Conservation (phyloP, 2,797 vertebrate genomes). For the Alectoris magna region DNA sequence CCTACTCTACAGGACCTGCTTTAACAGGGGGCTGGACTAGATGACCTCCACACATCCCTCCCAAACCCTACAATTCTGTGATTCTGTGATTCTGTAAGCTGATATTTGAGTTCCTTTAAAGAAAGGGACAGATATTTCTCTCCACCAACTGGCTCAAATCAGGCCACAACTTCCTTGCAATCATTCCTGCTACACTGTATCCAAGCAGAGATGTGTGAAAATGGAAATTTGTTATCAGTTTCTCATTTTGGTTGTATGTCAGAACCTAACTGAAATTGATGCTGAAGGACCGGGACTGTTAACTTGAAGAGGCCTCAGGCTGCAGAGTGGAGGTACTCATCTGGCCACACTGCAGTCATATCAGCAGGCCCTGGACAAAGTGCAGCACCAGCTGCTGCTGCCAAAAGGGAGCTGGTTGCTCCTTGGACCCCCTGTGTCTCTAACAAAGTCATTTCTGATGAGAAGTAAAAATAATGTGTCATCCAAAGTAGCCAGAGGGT, state of each 20-base stretch:
- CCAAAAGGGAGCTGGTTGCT: neutral
- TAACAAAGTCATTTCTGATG: neutral
- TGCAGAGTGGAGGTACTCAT: neutral
- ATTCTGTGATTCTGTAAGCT: neutral
- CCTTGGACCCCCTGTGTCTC: neutral
- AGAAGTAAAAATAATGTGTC: neutral
- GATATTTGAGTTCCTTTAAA: neutral
- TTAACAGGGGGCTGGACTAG: no score
- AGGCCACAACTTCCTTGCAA: neutral
- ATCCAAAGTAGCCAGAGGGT: neutral
- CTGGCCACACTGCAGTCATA: fast-evolving
- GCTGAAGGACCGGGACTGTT: neutral
- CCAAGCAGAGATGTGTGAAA: neutral
- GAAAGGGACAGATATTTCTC: neutral
- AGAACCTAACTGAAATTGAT: neutral
- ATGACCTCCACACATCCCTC: no score
- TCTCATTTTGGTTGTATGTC: neutral
- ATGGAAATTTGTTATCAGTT: neutral
- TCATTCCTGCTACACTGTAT: neutral
- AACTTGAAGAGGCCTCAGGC: fast-evolving
- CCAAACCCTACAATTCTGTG: no score
- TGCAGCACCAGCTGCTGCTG: neutral
- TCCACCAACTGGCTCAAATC: neutral
- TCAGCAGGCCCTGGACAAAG: neutral
- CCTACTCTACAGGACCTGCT: no score